Conservation (phyloP, 1,140 invertebrate species). For the Augochlora pura region DNA sequence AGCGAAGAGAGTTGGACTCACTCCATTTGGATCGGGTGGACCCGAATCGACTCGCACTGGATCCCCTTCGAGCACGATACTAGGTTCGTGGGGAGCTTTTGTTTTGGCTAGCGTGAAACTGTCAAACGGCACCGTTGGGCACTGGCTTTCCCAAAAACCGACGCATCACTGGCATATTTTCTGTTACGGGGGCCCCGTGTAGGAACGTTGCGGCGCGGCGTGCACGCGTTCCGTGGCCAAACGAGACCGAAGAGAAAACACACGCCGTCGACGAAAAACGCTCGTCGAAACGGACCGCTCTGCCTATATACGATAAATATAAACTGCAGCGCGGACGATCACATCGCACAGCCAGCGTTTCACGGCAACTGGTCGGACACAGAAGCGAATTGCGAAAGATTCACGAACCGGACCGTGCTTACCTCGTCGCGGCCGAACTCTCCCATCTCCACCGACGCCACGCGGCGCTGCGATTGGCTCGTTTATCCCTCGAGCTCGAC, state of each 20-base stretch:
- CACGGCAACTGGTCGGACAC: constrained; percentile 3
- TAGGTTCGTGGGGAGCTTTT: background rate
- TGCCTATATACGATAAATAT: constrained; percentile 39
- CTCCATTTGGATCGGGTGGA: constrained; percentile 6
- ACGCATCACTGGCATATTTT: background rate
- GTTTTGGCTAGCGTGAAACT: background rate
- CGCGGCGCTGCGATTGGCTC: constrained; percentile 25
- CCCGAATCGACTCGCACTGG: background rate
- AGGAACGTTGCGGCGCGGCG: background rate
- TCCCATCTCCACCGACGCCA: constrained; percentile 2
- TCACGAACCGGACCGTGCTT: constrained; percentile 10
- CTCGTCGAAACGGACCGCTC: background rate
- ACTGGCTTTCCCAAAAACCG: background rate
- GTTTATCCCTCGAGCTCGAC: constrained; percentile 2
- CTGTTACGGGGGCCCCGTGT: too few relatives aligned
- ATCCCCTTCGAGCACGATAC: too few relatives aligned
- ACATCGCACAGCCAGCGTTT: background rate
- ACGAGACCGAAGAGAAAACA: too few relatives aligned
- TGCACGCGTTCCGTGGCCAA: too few relatives aligned
- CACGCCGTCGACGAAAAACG: too few relatives aligned
- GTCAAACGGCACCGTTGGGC: constrained; percentile 20
- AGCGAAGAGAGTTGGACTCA: background rate
- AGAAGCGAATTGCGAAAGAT: constrained; percentile 35
- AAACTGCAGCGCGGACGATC: constrained; percentile 35
- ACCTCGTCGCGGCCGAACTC: constrained; percentile 29